phyloP scores from a whole-genome alignment of 2,113 vertebrate genomes.

The Mus musculus region GRCm39 chr4:122789001-122789500 shows the following conservation, averaged over 20 bases:
- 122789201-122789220: conserved; percentile 13
- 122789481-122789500: not conserved
- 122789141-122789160: not conserved
- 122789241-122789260: not conserved
- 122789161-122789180: conserved; percentile 21
- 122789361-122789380: not conserved
- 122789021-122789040: not conserved
- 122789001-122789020: not conserved
- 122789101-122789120: not conserved
- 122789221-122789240: not conserved
- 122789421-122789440: not conserved
- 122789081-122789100: not conserved
- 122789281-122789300: not conserved
- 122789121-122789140: conserved; percentile 30
- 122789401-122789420: not conserved
- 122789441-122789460: conserved; percentile 34
- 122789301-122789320: not conserved
- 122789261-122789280: not conserved
- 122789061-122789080: not conserved
- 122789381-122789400: not conserved
- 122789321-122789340: not conserved
- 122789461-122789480: conserved; percentile 11
- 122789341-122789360: not conserved
- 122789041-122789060: not conserved
- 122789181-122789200: not conserved